Evolutionary conservation across 2,888 invertebrate genomes (phyloP).

Genomic region (Alentia gelatinosa): DNA sequence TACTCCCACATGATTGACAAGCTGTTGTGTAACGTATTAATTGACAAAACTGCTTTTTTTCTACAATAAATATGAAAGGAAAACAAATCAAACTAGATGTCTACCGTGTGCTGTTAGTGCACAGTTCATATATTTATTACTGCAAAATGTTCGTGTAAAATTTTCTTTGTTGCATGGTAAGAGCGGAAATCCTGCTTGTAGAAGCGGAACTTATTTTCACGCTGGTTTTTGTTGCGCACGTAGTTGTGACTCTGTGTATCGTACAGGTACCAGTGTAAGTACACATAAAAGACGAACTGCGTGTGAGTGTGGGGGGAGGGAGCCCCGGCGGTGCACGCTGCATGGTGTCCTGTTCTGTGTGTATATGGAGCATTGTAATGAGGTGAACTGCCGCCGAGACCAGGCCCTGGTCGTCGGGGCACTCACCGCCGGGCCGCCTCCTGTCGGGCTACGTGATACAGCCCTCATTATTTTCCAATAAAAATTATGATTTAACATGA

Average conservation of each 20-base stretch:
- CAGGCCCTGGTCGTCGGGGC: neutral
- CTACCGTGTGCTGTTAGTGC: neutral
- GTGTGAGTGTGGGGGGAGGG: too few relatives aligned
- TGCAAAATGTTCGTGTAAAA: slow-evolving; percentile 17
- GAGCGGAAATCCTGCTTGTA: neutral
- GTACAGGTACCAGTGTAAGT: too few relatives aligned
- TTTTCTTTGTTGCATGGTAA: slow-evolving; percentile 22
- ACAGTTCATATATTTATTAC: neutral
- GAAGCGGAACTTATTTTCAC: slow-evolving; percentile 23
- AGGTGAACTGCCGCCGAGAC: neutral
- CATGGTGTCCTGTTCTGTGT: neutral
- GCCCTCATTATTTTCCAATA: slow-evolving; percentile 24
- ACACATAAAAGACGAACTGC: too few relatives aligned
- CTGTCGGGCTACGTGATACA: slow-evolving; percentile 8
- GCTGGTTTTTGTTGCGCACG: neutral
- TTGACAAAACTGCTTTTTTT: neutral
- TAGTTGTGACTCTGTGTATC: neutral
- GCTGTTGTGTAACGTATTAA: neutral
- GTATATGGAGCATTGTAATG: slow-evolving; percentile 16
- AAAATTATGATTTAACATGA: slow-evolving; percentile 33
- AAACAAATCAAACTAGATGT: slow-evolving; percentile 22
- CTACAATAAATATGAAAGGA: neutral
- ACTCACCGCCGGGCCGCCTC: neutral
- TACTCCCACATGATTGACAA: neutral
- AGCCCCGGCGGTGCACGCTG: neutral